Base-by-base conservation (phyloP, 2,888 invertebrate species). In the Ditylenchus weischeri region DNA sequence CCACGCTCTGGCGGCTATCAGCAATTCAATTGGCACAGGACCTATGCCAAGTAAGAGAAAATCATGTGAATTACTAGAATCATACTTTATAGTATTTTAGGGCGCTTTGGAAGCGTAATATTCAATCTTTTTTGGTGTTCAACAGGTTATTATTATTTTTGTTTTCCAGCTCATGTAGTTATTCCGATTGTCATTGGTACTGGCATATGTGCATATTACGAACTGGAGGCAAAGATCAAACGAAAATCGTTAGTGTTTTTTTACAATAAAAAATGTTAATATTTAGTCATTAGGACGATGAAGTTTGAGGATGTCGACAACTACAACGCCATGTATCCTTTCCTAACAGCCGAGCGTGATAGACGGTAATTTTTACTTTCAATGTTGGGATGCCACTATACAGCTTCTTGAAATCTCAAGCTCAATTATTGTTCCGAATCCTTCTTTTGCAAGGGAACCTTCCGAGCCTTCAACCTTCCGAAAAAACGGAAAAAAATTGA, bases 1-100 rank as follows among this genome's bases (percentile, higher is more conserved):
- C 94, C 95, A 81, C 95, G 95, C 71, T 85, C 88, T 65, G 93
- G 93, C 83, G 95, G 95, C 76, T 95, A 93, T 84, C 87, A 88
- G 74, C 88, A 90, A 23, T 90, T 93, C 71, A 81, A 84, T 62
- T 84, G 80, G 79, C 77, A 79, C n/a, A 79, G 83, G 65, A 83
- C 83, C 59, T 77, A 79, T 57, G 79, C 84, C 15, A 83, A 80
- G 68, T 43, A 43, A 43, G 43, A 43, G 43, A 43, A 43, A 43
- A 29, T 15, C 15, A 43, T 43, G 43, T 6, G 11, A 8, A 43
- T 43, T 43, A 15, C 43, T 43, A 43, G 43, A 43, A 15, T 15
- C 43, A 10, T 8, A 43, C 43, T 8, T 43, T 6, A 43, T 43
- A 10, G 8, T 43, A 13, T 43, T 43, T 43, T 15, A 43, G 43